A percentile compares a stretch with the other conserved stretches of the same genome.
Conservation (phyloP, 2,888 invertebrate species). For the Heliconius sara region DNA sequence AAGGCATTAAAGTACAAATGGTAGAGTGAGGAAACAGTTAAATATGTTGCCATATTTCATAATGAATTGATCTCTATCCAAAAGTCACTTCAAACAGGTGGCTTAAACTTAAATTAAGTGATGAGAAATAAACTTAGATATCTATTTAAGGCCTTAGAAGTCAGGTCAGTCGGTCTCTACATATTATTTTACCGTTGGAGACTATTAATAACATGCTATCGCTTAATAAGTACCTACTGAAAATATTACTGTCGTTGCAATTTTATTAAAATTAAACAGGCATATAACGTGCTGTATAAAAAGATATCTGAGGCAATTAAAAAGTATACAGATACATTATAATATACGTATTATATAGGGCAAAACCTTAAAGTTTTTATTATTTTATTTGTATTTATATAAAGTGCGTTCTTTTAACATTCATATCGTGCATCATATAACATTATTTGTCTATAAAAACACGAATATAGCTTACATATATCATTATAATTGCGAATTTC, state of each 20-base stretch:
- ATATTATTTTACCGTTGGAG: constrained; percentile 64
- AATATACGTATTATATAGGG: background rate
- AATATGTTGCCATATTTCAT: constrained; percentile 1
- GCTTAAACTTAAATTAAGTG: background rate
- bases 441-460: background rate
- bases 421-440: background rate
- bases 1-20: constrained; percentile 50
- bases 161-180: constrained; percentile 57
- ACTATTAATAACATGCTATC: constrained; percentile 66
- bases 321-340: background rate
- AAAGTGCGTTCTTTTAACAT: background rate
- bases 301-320: background rate
- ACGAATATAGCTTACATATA: background rate
- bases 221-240: constrained; percentile 54
- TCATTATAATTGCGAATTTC: constrained; percentile 24
- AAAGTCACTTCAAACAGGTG: background rate
- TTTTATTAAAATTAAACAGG: constrained; percentile 50
- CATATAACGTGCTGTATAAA: background rate
- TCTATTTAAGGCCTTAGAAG: constrained; percentile 50
- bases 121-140: constrained; percentile 30
- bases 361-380: background rate
- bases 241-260: constrained; percentile 61
- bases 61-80: background rate
- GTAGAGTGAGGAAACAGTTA: constrained; percentile 23
- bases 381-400: no score